A percentile compares a stretch with the other conserved stretches of the same genome.
Conservation (phyloP, 2,113 vertebrate species). For the Corythoichthys haematopterus region DNA sequence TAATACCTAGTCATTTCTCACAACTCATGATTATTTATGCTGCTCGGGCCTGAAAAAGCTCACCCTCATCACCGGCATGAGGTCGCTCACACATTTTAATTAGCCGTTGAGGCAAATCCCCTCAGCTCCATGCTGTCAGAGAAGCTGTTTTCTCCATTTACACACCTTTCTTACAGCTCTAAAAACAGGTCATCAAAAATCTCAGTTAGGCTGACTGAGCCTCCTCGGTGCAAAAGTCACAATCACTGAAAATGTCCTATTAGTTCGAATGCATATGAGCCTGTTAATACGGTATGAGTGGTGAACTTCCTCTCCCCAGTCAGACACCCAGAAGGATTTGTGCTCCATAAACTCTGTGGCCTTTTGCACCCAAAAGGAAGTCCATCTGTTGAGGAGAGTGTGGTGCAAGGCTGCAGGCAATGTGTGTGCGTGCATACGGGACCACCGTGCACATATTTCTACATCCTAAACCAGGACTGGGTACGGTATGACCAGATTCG, state of each 20-base stretch:
- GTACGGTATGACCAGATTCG: background rate
- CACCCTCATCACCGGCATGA: background rate
- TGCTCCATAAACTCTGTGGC: conserved; percentile 63
- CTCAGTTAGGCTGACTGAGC: conserved; percentile 26
- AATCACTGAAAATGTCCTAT: conserved; percentile 34
- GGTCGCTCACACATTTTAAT: conserved; percentile 3
- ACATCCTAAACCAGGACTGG: conserved; percentile 33
- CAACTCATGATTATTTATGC: background rate
- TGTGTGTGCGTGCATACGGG: conserved; percentile 36
- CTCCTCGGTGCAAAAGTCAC: conserved; percentile 38
- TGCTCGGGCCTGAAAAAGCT: background rate
- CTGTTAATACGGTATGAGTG: conserved; percentile 13
- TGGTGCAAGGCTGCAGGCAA: conserved; percentile 45
- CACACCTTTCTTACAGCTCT: conserved; percentile 27
- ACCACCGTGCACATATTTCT: conserved; percentile 45
- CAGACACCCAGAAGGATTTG: conserved; percentile 63
- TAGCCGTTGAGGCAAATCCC: background rate
- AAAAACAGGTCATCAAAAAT: conserved; percentile 52
- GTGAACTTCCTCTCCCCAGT: conserved; percentile 47
- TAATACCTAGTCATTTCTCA: no score
- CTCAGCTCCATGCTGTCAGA: conserved; percentile 17
- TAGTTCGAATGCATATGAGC: conserved; percentile 12
- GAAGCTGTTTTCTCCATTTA: conserved; percentile 43
- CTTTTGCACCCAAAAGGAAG: conserved; percentile 62
- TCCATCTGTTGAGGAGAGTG: conserved; percentile 60